Conservation (phyloP, 1,140 invertebrate genomes). For the Diachasmimorpha longicaudata region DNA sequence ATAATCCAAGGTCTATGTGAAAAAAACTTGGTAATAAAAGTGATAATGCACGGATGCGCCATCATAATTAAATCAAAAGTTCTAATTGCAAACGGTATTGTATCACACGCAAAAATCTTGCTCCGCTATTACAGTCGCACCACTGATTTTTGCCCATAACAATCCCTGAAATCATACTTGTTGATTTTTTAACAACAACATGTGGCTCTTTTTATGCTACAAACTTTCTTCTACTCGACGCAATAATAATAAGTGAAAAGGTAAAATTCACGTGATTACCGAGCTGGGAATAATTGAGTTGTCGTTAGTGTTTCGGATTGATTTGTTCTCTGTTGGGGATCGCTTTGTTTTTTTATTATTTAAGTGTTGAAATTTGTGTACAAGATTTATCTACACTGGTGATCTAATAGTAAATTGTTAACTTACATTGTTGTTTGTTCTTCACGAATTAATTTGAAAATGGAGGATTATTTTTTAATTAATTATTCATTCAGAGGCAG, state of each 20-base stretch:
- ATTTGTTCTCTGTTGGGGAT: too few relatives aligned
- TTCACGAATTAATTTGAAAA: too few relatives aligned
- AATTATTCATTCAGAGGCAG: too few relatives aligned
- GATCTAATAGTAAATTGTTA: too few relatives aligned
- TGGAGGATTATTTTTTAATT: too few relatives aligned
- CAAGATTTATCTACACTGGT: too few relatives aligned
- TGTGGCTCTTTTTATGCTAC: not conserved
- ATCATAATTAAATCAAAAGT: not conserved
- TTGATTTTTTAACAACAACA: not conserved
- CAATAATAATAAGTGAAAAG: not conserved
- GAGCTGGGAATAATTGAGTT: too few relatives aligned
- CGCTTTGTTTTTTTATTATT: too few relatives aligned
- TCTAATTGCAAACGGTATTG: not conserved
- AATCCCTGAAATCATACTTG: not conserved
- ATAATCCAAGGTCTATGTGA: not conserved
- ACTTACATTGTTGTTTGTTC: too few relatives aligned
- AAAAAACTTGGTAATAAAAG: not conserved
- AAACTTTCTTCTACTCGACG: not conserved
- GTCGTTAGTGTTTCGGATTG: not conserved
- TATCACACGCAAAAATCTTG: not conserved
- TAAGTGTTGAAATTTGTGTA: too few relatives aligned
- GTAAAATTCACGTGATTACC: not conserved
- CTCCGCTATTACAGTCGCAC: not conserved
- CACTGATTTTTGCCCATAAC: not conserved
- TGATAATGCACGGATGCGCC: not conserved